These are phyloP conservation scores for Scaptodrosophila lebanonensis DNA, from an alignment of 1,140 invertebrate genomes.

Conservation along the genomic window DNA sequence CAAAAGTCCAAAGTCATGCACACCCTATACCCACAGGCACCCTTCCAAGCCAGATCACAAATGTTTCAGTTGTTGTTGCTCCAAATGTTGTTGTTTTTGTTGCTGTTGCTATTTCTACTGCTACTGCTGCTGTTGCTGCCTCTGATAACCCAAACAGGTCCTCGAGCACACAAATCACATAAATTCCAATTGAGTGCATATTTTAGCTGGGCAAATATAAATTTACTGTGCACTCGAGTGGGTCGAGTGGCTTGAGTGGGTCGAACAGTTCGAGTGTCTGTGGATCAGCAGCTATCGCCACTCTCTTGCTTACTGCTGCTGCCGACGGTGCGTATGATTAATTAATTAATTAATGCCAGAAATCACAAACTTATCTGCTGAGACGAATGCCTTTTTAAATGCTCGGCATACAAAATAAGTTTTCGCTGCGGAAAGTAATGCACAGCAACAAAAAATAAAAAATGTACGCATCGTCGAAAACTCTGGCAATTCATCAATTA, in stretches of 20 bases:
- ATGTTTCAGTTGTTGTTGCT: too few species aligned
- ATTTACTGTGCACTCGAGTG: slow-evolving; percentile 64
- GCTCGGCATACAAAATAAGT: slow-evolving; percentile 24
- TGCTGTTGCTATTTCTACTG: not conserved
- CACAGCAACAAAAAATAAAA: not conserved
- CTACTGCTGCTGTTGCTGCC: slow-evolving; percentile 5
- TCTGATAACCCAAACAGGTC: slow-evolving; percentile 74
- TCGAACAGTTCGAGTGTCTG: not conserved
- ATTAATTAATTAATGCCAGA: slow-evolving; percentile 39
- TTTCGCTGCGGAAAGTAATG: not conserved
- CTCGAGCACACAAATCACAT: slow-evolving; percentile 75
- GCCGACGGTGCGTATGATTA: slow-evolving; percentile 66
- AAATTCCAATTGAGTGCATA: slow-evolving; percentile 77
- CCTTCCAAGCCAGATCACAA: slow-evolving; percentile 5
- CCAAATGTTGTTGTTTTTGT: too few species aligned
- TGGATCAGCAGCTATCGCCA: not conserved
- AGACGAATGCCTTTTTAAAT: not conserved
- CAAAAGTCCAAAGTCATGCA: slow-evolving; percentile 65
- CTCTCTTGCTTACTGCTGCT: not conserved
- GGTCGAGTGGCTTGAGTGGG: not conserved
- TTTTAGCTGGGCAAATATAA: slow-evolving; percentile 59
- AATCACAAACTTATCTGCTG: slow-evolving; percentile 9
- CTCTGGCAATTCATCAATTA: slow-evolving; percentile 48
- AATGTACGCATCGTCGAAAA: too few species aligned
- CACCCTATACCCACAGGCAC: slow-evolving; percentile 1